Evolutionary conservation across 2,888 invertebrate species (phyloP), one percentile per base, ranked within the genome.

Genomic region (Tachina lurida): DNA sequence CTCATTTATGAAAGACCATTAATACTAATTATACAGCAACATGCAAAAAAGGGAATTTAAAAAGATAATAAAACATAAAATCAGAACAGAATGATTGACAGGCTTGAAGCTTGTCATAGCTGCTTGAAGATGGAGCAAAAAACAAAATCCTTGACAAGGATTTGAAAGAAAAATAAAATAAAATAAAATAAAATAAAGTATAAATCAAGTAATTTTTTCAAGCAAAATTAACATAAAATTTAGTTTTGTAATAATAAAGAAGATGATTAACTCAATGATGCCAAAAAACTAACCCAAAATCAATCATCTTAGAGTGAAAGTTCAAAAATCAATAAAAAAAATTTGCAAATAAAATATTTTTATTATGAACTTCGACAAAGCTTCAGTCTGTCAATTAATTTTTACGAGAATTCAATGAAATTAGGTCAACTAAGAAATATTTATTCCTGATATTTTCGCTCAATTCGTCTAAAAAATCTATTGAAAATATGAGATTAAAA

Each of bases 31-130:
- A 79, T 9, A 73, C 39, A 65, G 15, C 49, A 22, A 47, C 8
- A 17, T 13, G 10, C n/a, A 49, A 60, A 60, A 15, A 47, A 31
- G 5, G 2, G 10, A 49, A 17, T 17, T 52, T 47, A 10, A 56
- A 39, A 41, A 10, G 41, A 39, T 9, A n/a, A 65, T 19, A 67
- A 58, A 74, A 52, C 52, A 74, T 62, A 41, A 74, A 56, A 58
- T 56, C 56, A 67, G n/a, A 71, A 15, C 47, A 80, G 22, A 58
- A 67, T 80, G 80, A 80, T 67, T 80, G 80, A 80, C 80, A 74
- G n/a, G 12, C 56, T 12, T 9, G 56, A 73, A 65, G 15, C 19
- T 22, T 73, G 54, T 4, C 62, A 63, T 43, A 45, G 43, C 5
- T 58, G 17, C 41, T 31, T 9, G 10, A 56, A 63, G n/a, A 41